phyloP scores from a whole-genome alignment of 2,797 vertebrate genomes.

The Naso thynnoides region DNA sequence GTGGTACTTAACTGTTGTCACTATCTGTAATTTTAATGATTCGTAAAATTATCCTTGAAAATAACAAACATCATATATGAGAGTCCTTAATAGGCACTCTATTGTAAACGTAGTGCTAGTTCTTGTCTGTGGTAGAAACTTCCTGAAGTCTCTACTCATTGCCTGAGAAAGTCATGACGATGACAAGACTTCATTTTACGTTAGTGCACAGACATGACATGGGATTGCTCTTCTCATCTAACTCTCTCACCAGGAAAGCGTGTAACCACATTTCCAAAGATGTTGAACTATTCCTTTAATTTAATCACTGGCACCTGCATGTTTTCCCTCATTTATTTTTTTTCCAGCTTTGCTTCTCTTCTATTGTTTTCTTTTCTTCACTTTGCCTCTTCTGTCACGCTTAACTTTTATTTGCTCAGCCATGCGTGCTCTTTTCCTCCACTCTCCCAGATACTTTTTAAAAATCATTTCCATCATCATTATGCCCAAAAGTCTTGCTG shows the following conservation, averaged over 20 bases:
- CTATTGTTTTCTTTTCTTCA: background rate
- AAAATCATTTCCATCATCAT: background rate
- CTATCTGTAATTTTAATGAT: no score
- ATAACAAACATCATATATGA: no score
- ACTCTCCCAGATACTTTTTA: background rate
- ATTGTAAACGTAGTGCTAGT: background rate
- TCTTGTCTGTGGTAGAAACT: background rate
- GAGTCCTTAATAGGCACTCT: no score
- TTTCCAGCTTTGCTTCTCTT: background rate
- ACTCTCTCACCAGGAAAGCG: rapidly evolving
- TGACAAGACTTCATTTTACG: no score
- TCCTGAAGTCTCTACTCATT: background rate
- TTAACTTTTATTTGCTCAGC: background rate
- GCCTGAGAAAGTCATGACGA: background rate
- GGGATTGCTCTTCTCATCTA: background rate
- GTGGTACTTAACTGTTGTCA: no score
- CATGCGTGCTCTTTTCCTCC: background rate
- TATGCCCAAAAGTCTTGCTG: background rate
- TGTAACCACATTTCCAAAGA: background rate
- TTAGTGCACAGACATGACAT: background rate
- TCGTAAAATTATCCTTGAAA: no score
- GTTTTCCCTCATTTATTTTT: background rate
- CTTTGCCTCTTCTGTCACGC: background rate
- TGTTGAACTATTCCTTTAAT: background rate
- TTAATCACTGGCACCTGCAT: background rate